Conservation (phyloP, 2,888 invertebrate species). For the Perizoma affinitatum region DNA sequence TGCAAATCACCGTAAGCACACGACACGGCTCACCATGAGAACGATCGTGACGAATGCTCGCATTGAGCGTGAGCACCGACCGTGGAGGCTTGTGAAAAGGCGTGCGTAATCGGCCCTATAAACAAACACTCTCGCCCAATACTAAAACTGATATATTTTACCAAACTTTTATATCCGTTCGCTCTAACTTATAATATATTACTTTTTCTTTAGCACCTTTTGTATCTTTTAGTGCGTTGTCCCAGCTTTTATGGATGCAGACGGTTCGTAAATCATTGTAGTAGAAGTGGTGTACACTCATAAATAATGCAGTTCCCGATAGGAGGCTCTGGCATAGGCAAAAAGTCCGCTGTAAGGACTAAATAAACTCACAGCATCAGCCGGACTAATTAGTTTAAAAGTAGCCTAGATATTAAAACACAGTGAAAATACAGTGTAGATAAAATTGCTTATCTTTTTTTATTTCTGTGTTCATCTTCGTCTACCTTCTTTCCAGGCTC, state of each 20-base stretch:
- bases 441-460: too few species aligned
- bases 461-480: too few species aligned
- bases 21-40: constrained; percentile 47
- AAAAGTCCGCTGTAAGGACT: constrained; percentile 5
- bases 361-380: too few species aligned
- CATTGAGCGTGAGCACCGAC: constrained; percentile 42
- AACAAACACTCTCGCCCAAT: constrained; percentile 77
- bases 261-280: constrained; percentile 83
- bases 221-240: constrained; percentile 82
- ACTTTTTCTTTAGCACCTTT: constrained; percentile 84
- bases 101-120: constrained; percentile 77
- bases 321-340: constrained; percentile 41
- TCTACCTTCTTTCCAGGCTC: too few species aligned
- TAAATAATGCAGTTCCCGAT: constrained; percentile 74
- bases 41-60: constrained; percentile 59
- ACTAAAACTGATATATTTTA: constrained; percentile 83
- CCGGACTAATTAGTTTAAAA: not conserved
- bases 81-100: constrained; percentile 60
- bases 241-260: constrained; percentile 80
- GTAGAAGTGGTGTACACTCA: constrained; percentile 77
- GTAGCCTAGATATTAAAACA: not conserved
- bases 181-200: constrained; percentile 80
- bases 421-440: too few species aligned
- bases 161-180: constrained; percentile 81
- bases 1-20: constrained; percentile 8